Base-by-base conservation (phyloP, 2,113 vertebrate genomes). In the Trematomus loennbergii region DNA sequence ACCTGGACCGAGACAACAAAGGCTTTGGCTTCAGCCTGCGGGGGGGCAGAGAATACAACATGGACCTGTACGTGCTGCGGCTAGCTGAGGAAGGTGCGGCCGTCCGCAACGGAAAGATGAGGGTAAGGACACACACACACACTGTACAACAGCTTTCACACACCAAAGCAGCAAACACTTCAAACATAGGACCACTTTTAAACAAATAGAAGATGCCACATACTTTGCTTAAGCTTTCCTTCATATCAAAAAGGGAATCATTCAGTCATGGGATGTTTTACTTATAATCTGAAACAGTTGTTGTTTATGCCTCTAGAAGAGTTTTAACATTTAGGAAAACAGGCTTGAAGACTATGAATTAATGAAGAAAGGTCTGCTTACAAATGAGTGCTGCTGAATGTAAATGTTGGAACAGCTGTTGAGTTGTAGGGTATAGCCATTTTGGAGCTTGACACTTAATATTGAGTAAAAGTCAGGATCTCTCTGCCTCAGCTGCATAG, bases 1-100 rank as follows among this genome's bases (percentile, higher is more conserved):
- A 99, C 87, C 93, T 99, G 89, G 98, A 99, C 89, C 96, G 97
- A 90, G 98, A 98, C 94, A 95, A 94, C 91, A 99, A 99, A 94
- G 98, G 98, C n/a, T 99, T 99, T 83, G 98, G 98, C 84, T 99
- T 99, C 88, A 99, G 98, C 88, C 96, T 99, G 88, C 94, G 98
- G 78, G 98, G 98, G 6, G 98, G 98, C 60, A 95, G 96, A 78
- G 98, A 99, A 79, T 99, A 99, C 90, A 99, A 98, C 83, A 99
- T 99, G 98, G 97, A 99, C 88, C 97, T 99, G 78, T 99, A 99
- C 11, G 97, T 99, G 70, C 89, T 99, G 94, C 95, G 98, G 85
- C 94, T 99, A 69, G 98, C 98, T 2, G 98, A 99, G 91, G 98
- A 99, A 0, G 98, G 98, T 79, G 97, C 98, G 0, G 98, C 98